Base-by-base conservation (phyloP, 2,888 invertebrate species). In the Junonia oenone region DNA sequence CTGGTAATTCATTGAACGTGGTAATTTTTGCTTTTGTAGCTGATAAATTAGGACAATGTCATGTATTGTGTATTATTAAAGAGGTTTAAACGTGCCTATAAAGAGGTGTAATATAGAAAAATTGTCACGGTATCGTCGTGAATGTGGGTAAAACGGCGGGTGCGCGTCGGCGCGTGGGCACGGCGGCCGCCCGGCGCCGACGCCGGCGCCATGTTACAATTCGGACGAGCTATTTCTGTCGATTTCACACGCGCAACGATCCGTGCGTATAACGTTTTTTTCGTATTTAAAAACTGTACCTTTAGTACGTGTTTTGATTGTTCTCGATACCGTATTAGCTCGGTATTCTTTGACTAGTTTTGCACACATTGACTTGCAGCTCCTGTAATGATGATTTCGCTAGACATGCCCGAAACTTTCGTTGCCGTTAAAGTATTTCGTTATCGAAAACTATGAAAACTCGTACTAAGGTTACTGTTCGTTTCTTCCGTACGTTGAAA, bases 151-250 rank as follows among this genome's bases (percentile, higher is more conserved):
- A 26, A 48, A 27, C 49, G 56, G 43, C 40, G 55, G 22, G 43
- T 40, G 40, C 49, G 57, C 51, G 56, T 49, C 50, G 60, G 60
- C 61, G 69, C 66, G 69, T 63, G 65, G 68, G 64, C 65, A 55
- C 62, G 71, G 78, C 78, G 81, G 79, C 78, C 72, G 76, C 69
- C 75, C 77, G 81, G 83, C 85, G 83, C 84, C 84, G 78, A 59
- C 68, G 68, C 75, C 77, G 85, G 87, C 88, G 87, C 87, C 88
- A 72, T 75, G 83, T 79, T 86, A 80, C 83, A 89, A 87, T 89
- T 88, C 83, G 86, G 88, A 81, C 83, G 75, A 69, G 73, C 84
- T 89, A 89, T 89, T 89, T 89, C 78, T 73, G 83, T 76, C 82
- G 82, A 81, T 83, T 86, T 83, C 85, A 85, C 82, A 83, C 83